Percentiles rank a stretch among this genome's conserved stretches.
Evolutionary conservation across 2,113 vertebrate species (phyloP).

Genomic region (Tauraco erythrolophus): DNA sequence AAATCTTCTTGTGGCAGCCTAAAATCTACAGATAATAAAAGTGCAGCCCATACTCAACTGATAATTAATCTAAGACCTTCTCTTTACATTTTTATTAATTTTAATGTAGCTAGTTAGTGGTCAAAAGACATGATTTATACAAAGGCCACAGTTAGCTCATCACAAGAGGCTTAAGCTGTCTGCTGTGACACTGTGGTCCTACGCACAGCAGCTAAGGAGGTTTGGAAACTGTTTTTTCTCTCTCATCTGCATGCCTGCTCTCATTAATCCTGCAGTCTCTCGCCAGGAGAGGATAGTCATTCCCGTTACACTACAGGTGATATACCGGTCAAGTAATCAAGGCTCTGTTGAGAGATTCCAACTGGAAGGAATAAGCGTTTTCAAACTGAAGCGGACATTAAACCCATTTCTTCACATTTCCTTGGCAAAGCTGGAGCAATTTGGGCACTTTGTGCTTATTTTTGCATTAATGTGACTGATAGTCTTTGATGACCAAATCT

Average conservation of each 20-base stretch:
- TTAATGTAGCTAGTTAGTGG: conserved; percentile 9
- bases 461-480: not conserved
- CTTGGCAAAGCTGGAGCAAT: not conserved
- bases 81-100: conserved; percentile 43
- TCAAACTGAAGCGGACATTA: not conserved
- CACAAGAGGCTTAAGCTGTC: not conserved
- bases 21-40: conserved; percentile 27
- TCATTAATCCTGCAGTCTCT: not conserved
- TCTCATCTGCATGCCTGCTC: not conserved
- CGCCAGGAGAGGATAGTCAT: rapidly evolving
- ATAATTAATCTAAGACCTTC: conserved; percentile 1
- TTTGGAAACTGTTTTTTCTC: not conserved
- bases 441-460: not conserved
- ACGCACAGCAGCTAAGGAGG: not conserved
- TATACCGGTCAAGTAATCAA: not conserved
- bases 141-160: not conserved
- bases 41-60: not conserved
- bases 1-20: not conserved
- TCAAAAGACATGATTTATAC: conserved; percentile 4
- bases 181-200: not conserved
- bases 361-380: not conserved
- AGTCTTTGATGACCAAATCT: not conserved
- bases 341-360: not conserved
- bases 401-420: not conserved
- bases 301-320: not conserved